Evolutionary conservation across 2,888 invertebrate genomes (phyloP).

Genomic region (Xylocampa areola): DNA sequence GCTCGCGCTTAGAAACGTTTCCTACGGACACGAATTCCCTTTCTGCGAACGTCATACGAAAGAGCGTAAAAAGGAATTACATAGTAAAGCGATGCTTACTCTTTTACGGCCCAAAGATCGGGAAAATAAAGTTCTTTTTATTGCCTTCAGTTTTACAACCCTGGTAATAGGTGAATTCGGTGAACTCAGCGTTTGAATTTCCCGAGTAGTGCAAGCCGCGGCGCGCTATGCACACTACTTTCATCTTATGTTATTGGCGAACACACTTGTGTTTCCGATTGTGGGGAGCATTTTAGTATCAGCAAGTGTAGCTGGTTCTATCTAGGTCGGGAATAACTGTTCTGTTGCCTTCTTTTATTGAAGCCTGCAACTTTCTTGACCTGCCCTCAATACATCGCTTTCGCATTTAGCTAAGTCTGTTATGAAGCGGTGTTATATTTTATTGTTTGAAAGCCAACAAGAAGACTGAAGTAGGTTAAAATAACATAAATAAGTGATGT

Average conservation of each 20-base stretch:
- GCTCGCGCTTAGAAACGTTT: slow-evolving; percentile 56
- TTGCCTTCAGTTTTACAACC: slow-evolving; percentile 78
- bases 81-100: slow-evolving; percentile 81
- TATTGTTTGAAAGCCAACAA: slow-evolving; percentile 17
- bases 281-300: slow-evolving; percentile 30
- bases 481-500: slow-evolving; percentile 4
- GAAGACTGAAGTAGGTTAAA: neutral
- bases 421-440: slow-evolving; percentile 28
- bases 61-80: slow-evolving; percentile 77
- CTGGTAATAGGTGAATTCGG: slow-evolving; percentile 76
- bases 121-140: slow-evolving; percentile 83
- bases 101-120: slow-evolving; percentile 80
- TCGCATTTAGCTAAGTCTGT: slow-evolving; percentile 13
- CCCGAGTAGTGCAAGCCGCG: slow-evolving; percentile 34
- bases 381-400: slow-evolving; percentile 40
- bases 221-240: slow-evolving; percentile 32
- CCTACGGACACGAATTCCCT: slow-evolving; percentile 65
- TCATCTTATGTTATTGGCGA: slow-evolving; percentile 34
- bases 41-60: slow-evolving; percentile 71
- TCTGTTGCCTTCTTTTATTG: slow-evolving; percentile 37
- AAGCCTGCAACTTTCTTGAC: slow-evolving; percentile 50
- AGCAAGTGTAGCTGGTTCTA: slow-evolving; percentile 27
- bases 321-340: slow-evolving; percentile 46
- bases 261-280: slow-evolving; percentile 25
- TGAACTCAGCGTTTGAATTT: slow-evolving; percentile 67